phyloP scores from a whole-genome alignment of 2,888 invertebrate genomes.

The Zygothrica quintamaculata region DNA sequence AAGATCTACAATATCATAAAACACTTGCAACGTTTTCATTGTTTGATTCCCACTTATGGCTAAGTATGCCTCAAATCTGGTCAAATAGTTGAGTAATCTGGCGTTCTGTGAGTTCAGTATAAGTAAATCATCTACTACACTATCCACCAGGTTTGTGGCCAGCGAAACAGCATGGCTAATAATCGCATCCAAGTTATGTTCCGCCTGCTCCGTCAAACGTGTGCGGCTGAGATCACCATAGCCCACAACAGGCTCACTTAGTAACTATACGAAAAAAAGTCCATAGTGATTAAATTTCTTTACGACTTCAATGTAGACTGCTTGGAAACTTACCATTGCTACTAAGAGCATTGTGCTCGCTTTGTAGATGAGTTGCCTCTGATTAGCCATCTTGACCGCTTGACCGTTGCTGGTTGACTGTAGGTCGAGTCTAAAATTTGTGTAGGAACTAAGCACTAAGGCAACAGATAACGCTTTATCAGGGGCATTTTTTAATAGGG shows the following conservation, averaged over 20 bases:
- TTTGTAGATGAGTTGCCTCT: slow-evolving; percentile 4
- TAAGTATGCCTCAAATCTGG: slow-evolving; percentile 48
- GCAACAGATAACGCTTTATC: slow-evolving; percentile 57
- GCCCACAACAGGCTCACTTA: slow-evolving; percentile 1
- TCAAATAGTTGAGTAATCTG: slow-evolving; percentile 43
- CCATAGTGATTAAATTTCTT: too few relatives aligned
- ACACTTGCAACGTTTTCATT: slow-evolving; percentile 31
- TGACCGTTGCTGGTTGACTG: slow-evolving; percentile 48
- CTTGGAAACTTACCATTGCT: slow-evolving; percentile 40
- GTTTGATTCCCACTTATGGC: slow-evolving; percentile 43
- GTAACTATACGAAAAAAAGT: not conserved
- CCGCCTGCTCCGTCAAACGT: slow-evolving; percentile 54
- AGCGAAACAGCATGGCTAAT: slow-evolving; percentile 50
- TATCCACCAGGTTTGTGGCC: slow-evolving; percentile 57
- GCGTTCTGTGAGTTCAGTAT: slow-evolving; percentile 61
- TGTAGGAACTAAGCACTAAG: slow-evolving; percentile 2
- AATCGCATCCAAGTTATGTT: slow-evolving; percentile 47
- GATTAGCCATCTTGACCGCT: slow-evolving; percentile 38
- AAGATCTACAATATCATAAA: slow-evolving; percentile 49
- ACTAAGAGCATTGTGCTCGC: slow-evolving; percentile 12
- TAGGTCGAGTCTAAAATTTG: slow-evolving; percentile 3
- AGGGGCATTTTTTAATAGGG: slow-evolving; percentile 27
- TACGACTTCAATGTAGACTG: not conserved
- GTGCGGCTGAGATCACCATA: slow-evolving; percentile 52
- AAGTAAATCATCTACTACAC: slow-evolving; percentile 60